Conservation (phyloP, 1,140 invertebrate species). For the Caerostris extrusa region DNA sequence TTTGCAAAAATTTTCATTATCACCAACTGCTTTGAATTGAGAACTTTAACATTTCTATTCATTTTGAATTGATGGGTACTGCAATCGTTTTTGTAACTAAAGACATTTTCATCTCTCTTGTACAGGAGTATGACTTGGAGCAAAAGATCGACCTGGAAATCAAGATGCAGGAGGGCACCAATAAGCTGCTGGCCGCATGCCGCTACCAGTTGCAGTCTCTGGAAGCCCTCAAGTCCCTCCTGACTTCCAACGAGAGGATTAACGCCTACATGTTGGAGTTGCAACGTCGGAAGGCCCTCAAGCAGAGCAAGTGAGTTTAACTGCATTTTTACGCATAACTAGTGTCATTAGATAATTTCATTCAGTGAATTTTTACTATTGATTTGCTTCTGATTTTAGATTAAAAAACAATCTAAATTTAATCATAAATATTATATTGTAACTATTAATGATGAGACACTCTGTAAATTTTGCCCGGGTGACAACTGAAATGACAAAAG, state of each 20-base stretch:
- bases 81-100: too few species aligned
- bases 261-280: conserved; percentile 87
- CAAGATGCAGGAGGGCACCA: conserved; percentile 88
- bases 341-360: too few species aligned
- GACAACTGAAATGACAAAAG: too few species aligned
- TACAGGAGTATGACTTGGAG: conserved; percentile 85
- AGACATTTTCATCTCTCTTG: background rate
- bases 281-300: conserved; percentile 83
- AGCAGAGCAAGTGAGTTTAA: conserved; percentile 23
- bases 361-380: background rate
- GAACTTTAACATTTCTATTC: too few species aligned
- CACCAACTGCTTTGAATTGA: too few species aligned
- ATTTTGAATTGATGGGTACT: too few species aligned
- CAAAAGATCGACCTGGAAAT: conserved; percentile 89
- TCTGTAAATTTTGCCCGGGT: background rate
- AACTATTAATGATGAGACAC: background rate
- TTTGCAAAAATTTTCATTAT: too few species aligned
- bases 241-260: conserved; percentile 87
- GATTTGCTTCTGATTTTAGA: background rate
- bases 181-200: conserved; percentile 86
- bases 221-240: conserved; percentile 87
- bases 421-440: background rate
- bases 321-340: background rate
- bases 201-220: conserved; percentile 86
- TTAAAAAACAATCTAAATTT: background rate